Conservation (phyloP, 1,140 invertebrate species). For the Drosophila trapezifrons region DNA sequence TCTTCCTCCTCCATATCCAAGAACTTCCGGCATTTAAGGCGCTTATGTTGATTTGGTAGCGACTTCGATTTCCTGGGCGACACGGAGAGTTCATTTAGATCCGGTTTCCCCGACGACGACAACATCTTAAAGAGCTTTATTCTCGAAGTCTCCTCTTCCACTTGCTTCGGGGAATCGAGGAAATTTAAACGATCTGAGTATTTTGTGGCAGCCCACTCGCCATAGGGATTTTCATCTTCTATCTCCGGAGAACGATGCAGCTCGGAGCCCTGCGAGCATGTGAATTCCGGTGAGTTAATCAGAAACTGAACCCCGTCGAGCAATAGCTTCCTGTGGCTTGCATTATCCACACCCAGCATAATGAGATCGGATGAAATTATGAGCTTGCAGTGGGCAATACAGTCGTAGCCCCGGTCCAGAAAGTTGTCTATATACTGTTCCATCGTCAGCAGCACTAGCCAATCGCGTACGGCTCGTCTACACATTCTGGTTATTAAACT, state of each 20-base stretch:
- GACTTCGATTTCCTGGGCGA: neutral
- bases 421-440: slow-evolving; percentile 46
- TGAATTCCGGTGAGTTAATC: slow-evolving; percentile 28
- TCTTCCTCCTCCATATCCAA: neutral
- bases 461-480: slow-evolving; percentile 42
- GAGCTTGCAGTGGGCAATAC: slow-evolving; percentile 41
- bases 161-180: neutral
- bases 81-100: neutral
- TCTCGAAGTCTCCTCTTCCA: fast-evolving
- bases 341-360: slow-evolving; percentile 46
- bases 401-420: slow-evolving; percentile 33
- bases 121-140: neutral
- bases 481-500: slow-evolving; percentile 27
- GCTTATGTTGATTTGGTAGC: neutral
- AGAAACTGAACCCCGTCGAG: slow-evolving; percentile 48
- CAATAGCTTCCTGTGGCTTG: slow-evolving; percentile 36
- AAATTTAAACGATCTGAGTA: neutral
- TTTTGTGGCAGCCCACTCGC: neutral
- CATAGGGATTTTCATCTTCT: neutral
- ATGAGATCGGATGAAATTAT: slow-evolving; percentile 42
- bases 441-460: slow-evolving; percentile 61
- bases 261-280: slow-evolving; percentile 31
- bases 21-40: neutral
- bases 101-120: no score
- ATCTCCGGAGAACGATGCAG: neutral